These are phyloP conservation scores for Cacatua alba DNA, from an alignment of 2,113 vertebrate genomes.

Conservation along the genomic window DNA sequence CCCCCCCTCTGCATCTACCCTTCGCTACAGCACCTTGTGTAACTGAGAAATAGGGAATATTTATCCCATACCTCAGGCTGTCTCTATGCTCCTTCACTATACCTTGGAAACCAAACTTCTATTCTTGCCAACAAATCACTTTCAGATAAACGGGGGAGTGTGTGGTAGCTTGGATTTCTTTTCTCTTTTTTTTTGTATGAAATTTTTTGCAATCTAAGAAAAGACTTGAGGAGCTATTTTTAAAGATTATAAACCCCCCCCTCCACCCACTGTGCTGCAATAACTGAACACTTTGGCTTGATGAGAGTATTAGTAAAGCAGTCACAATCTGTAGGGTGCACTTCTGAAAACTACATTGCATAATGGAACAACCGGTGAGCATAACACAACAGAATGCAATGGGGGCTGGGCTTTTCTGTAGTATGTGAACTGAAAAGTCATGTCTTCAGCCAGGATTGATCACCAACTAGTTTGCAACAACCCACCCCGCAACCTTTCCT, in stretches of 20 bases:
- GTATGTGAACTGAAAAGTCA: neutral
- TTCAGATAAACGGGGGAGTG: slow-evolving; percentile 60
- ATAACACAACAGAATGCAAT: neutral
- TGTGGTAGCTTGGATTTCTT: slow-evolving; percentile 57
- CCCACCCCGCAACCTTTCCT: neutral
- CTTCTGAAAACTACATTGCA: slow-evolving; percentile 20
- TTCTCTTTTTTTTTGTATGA: neutral
- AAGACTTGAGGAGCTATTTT: slow-evolving; percentile 65
- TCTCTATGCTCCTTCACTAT: slow-evolving; percentile 55
- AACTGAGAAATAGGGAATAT: slow-evolving; percentile 61
- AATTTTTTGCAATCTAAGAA: slow-evolving; percentile 47
- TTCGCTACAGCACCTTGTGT: slow-evolving; percentile 39
- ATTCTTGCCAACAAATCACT: slow-evolving; percentile 73
- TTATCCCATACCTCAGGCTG: slow-evolving; percentile 54
- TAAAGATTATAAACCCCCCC: slow-evolving; percentile 23
- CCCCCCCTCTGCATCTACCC: neutral
- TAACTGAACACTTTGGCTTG: slow-evolving; percentile 42
- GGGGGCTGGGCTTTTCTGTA: neutral
- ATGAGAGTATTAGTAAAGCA: slow-evolving; percentile 49
- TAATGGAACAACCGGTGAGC: neutral
- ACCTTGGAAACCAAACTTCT: slow-evolving; percentile 72
- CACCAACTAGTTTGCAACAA: neutral
- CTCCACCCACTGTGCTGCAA: slow-evolving; percentile 53
- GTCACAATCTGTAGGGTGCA: slow-evolving; percentile 40
- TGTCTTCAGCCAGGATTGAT: neutral